Percentiles rank a stretch among this genome's conserved stretches.
Conservation (phyloP, 2,797 vertebrate species). For the Leptatherina wallacei region DNA sequence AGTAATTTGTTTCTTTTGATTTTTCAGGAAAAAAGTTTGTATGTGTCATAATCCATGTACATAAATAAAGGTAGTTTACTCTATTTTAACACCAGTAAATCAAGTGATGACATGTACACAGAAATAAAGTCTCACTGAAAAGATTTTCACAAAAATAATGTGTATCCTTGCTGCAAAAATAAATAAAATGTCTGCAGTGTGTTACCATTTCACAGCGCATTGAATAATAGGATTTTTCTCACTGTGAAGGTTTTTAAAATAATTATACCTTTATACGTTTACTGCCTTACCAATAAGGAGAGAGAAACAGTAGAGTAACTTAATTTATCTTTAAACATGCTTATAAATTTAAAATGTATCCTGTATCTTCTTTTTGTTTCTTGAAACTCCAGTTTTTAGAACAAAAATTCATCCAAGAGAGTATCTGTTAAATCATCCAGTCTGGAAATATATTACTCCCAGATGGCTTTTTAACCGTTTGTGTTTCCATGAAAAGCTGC, state of each 20-base stretch:
- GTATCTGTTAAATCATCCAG: not conserved
- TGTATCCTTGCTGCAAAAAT: too few relatives aligned
- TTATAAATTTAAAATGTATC: not conserved
- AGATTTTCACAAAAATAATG: too few relatives aligned
- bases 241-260: not conserved
- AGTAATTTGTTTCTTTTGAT: too few relatives aligned
- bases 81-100: too few relatives aligned
- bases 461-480: not conserved
- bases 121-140: too few relatives aligned
- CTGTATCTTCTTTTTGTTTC: not conserved
- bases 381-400: not conserved
- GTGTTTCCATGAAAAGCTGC: not conserved
- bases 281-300: not conserved
- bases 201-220: not conserved
- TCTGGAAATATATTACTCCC: not conserved
- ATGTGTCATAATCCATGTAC: too few relatives aligned
- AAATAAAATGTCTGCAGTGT: too few relatives aligned
- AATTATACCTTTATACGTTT: not conserved
- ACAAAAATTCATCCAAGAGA: not conserved
- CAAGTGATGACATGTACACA: too few relatives aligned
- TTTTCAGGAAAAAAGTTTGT: too few relatives aligned
- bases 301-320: not conserved
- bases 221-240: not conserved
- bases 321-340: not conserved
- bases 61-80: too few relatives aligned